These are phyloP conservation scores for Esox masquinongy DNA, from an alignment of 2,797 vertebrate species.

Conservation along the genomic window DNA sequence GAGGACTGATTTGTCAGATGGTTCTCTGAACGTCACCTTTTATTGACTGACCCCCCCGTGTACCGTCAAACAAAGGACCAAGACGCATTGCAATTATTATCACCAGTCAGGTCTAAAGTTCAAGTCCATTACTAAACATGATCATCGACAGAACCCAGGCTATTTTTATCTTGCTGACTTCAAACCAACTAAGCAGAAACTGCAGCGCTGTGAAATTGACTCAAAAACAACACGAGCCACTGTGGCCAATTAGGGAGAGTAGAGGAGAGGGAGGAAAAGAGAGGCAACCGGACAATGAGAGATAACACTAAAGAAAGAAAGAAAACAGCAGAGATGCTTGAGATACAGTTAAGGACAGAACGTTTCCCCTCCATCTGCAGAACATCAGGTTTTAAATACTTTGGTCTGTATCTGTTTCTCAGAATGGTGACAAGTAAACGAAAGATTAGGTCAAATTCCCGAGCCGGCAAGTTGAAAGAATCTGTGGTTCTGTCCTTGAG, in stretches of 20 bases:
- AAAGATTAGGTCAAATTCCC: no score
- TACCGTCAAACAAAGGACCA: not conserved
- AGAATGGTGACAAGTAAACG: not conserved
- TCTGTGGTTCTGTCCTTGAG: no score
- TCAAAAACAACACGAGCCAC: not conserved
- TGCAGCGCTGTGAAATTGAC: not conserved
- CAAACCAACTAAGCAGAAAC: not conserved
- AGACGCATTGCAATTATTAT: not conserved
- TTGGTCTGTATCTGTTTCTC: not conserved
- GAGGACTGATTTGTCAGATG: not conserved
- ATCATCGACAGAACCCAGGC: not conserved
- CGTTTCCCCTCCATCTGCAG: no score
- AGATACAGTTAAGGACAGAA: no score
- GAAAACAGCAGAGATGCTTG: no score
- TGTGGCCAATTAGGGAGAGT: not conserved
- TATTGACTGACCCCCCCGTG: not conserved
- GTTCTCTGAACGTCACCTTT: not conserved
- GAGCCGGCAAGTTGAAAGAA: no score
- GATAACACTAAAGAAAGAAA: no score
- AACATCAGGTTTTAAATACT: not conserved
- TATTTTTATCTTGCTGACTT: not conserved
- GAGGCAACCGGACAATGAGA: not conserved
- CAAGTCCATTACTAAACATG: not conserved
- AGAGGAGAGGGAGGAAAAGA: not conserved
- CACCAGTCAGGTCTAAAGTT: not conserved